Percentiles rank a stretch among this genome's conserved stretches.
phyloP scores from a whole-genome alignment of 1,140 invertebrate genomes.

The Asobara japonica region DNA sequence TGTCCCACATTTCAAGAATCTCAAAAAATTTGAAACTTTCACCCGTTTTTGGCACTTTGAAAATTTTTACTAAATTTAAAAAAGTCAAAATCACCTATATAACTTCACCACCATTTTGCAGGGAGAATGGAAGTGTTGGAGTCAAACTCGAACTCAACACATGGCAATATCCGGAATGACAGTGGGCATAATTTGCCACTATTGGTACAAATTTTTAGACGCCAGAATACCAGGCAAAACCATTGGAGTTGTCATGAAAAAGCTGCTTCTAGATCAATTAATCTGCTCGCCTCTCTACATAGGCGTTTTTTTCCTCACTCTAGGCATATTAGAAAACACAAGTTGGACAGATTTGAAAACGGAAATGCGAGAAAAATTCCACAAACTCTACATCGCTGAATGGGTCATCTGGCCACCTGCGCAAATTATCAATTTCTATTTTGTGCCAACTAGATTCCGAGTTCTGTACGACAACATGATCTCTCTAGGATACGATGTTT shows the following conservation, averaged over 20 bases:
- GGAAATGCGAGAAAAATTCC: constrained; percentile 83
- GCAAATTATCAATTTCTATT: constrained; percentile 89
- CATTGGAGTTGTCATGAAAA: constrained; percentile 79
- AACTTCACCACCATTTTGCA: too few species aligned
- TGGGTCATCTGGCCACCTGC: constrained; percentile 86
- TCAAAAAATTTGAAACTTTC: too few species aligned
- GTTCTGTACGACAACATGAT: constrained; percentile 92
- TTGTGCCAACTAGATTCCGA: constrained; percentile 83
- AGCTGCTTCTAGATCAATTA: constrained; percentile 88
- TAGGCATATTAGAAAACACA: constrained; percentile 77
- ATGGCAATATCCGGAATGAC: constrained; percentile 84
- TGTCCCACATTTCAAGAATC: too few species aligned
- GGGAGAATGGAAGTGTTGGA: constrained; percentile 71
- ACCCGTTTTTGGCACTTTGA: too few species aligned
- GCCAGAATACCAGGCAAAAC: constrained; percentile 75
- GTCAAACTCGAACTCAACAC: constrained; percentile 75
- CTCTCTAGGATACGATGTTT: constrained; percentile 90
- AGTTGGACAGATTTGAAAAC: constrained; percentile 72
- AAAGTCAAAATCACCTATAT: too few species aligned
- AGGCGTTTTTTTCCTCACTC: constrained; percentile 81
- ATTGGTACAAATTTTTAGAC: constrained; percentile 84
- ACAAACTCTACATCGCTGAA: constrained; percentile 81
- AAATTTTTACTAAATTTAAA: too few species aligned
- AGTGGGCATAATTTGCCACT: constrained; percentile 85
- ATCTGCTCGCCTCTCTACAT: constrained; percentile 89